Evolutionary conservation across 2,113 vertebrate species (phyloP), one percentile per base, ranked within the genome.

Genomic region (Anarrhichthys ocellatus): DNA sequence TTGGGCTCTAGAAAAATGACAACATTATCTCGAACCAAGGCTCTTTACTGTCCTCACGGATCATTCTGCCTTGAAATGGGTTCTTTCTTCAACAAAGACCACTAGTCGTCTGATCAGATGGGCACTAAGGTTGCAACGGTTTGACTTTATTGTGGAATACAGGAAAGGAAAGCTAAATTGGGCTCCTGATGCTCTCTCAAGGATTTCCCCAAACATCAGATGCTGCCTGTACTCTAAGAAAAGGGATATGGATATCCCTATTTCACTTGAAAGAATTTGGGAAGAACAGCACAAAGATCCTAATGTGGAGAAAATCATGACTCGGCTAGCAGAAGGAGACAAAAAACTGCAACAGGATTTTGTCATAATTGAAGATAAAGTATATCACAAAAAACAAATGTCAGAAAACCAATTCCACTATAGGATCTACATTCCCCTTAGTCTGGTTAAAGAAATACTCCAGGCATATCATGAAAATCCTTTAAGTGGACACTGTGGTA

Each of bases 61-160:
- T 67, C 40, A 75, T 10, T 36, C 70, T 4, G 72, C 81, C 2
- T 40, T 78, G 6, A 38, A 71, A 3, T 83, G 67, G 74, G 74
- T 54, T 5, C 66, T 62, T 2, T 79, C 58, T 2, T 59, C 58
- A 3, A 59, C 58, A 6, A 59, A 29, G 24, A 32, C 27, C 24
- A 29, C 5, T 0, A 59, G 24, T 34, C 8, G 3, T 9, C 29
- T 62, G 29, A 62, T 62, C 17, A 62, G 32, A 62, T 34, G 29
- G 59, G 15, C 29, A 20, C 32, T 34, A 62, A 34, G 29, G 9
- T 32, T 32, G 15, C 58, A 61, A 32, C 27, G 6, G 48, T 50
- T 50, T 8, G 48, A 50, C 48, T 20, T 50, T 7, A 50, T 50
- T 20, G 48, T 50, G 48, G 48, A 50, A 50, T 20, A 18, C 48